phyloP scores from a whole-genome alignment of 2,888 invertebrate species.

The Catocala fraxini region DNA sequence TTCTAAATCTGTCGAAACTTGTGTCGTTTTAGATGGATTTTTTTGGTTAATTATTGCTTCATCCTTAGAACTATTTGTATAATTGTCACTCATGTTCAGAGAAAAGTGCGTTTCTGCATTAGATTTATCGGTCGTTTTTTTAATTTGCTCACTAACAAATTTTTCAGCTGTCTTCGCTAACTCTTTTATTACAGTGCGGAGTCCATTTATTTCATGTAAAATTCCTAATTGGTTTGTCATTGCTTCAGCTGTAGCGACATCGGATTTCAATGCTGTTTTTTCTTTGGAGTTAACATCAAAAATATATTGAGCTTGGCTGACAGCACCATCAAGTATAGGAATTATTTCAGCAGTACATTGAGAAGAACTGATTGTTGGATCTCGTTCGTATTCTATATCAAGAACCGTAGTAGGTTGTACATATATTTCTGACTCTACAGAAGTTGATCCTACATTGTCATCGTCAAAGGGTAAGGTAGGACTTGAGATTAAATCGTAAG shows the following conservation, averaged over 20 bases:
- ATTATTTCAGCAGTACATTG: slow-evolving; percentile 58
- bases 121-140: slow-evolving; percentile 35
- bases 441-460: slow-evolving; percentile 18
- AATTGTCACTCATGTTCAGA: slow-evolving; percentile 24
- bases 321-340: slow-evolving; percentile 68
- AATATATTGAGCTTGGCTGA: slow-evolving; percentile 66
- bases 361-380: slow-evolving; percentile 12
- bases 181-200: slow-evolving; percentile 66
- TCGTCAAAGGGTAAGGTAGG: slow-evolving; percentile 24
- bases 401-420: neutral
- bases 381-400: slow-evolving; percentile 23
- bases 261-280: slow-evolving; percentile 31
- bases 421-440: slow-evolving; percentile 9
- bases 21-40: slow-evolving; percentile 60
- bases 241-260: slow-evolving; percentile 19
- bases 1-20: slow-evolving; percentile 55
- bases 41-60: slow-evolving; percentile 27
- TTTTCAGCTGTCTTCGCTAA: slow-evolving; percentile 64
- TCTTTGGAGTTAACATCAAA: slow-evolving; percentile 48
- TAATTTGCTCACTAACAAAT: slow-evolving; percentile 59
- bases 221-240: slow-evolving; percentile 55
- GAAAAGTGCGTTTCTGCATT: slow-evolving; percentile 31
- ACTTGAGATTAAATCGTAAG: slow-evolving; percentile 28
- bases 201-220: slow-evolving; percentile 65
- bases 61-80: slow-evolving; percentile 33